A percentile compares a stretch with the other conserved stretches of the same genome.
phyloP scores from a whole-genome alignment of 1,140 invertebrate species.

The Listronotus bonariensis region DNA sequence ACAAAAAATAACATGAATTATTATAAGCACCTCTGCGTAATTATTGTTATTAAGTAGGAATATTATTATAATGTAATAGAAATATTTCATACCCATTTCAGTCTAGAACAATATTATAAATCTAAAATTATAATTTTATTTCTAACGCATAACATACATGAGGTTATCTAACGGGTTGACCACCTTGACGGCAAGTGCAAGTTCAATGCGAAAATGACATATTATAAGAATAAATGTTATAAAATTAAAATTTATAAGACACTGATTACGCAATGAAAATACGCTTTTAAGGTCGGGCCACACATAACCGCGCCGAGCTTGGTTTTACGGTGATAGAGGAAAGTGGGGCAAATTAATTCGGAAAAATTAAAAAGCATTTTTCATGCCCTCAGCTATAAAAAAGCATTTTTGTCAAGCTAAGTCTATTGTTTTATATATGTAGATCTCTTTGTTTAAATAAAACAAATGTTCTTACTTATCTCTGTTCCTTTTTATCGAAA shows the following conservation, averaged over 20 bases:
- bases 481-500: too few species aligned
- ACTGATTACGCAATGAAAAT: background rate
- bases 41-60: background rate
- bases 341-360: too few species aligned
- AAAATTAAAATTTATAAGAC: background rate
- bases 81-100: background rate
- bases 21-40: background rate
- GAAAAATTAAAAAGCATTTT: too few species aligned
- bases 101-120: slow-evolving; percentile 14
- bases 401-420: too few species aligned
- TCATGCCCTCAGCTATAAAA: too few species aligned
- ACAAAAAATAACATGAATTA: background rate
- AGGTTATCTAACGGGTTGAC: slow-evolving; percentile 17
- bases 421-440: too few species aligned
- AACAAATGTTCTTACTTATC: too few species aligned
- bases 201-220: slow-evolving; percentile 14
- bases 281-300: too few species aligned
- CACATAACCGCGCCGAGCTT: too few species aligned
- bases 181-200: slow-evolving; percentile 22
- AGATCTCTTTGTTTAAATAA: too few species aligned
- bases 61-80: background rate
- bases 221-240: slow-evolving; percentile 3
- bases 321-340: too few species aligned
- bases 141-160: slow-evolving; percentile 1
- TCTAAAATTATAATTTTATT: slow-evolving; percentile 20